Percentiles rank a stretch among this genome's conserved stretches.
phyloP scores from a whole-genome alignment of 2,797 vertebrate species.

The Odontamblyopus lacepedii region DNA sequence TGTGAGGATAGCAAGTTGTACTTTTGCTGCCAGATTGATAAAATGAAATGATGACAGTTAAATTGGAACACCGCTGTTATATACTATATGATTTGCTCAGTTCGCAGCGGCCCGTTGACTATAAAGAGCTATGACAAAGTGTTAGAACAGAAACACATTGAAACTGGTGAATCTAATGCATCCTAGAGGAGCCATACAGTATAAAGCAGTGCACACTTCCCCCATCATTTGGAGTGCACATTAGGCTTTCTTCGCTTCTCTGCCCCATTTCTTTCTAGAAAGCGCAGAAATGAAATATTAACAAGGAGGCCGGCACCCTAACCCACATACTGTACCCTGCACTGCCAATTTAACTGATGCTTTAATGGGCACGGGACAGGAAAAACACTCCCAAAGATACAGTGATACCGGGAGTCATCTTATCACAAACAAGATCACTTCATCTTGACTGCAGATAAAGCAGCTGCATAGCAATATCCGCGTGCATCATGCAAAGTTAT shows the following conservation, averaged over 20 bases:
- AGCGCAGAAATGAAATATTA: constrained; percentile 63
- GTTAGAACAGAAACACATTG: background rate
- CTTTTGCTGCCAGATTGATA: background rate
- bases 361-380: constrained; percentile 29
- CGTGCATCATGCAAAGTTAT: constrained; percentile 39
- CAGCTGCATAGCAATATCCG: constrained; percentile 18
- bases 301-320: constrained; percentile 56
- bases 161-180: constrained; percentile 1
- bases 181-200: constrained; percentile 3
- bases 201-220: constrained; percentile 8
- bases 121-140: background rate
- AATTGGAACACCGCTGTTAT: background rate
- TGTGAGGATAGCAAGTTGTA: background rate
- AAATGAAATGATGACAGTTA: background rate
- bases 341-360: constrained; percentile 40
- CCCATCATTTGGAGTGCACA: constrained; percentile 23
- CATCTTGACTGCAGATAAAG: constrained; percentile 31
- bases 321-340: constrained; percentile 55
- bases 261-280: constrained; percentile 58
- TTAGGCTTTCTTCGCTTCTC: constrained; percentile 34
- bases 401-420: constrained; percentile 13
- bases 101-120: background rate
- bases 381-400: constrained; percentile 21
- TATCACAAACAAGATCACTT: constrained; percentile 16
- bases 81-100: background rate